phyloP scores from a whole-genome alignment of 2,113 vertebrate genomes.

The Arenaria interpres region DNA sequence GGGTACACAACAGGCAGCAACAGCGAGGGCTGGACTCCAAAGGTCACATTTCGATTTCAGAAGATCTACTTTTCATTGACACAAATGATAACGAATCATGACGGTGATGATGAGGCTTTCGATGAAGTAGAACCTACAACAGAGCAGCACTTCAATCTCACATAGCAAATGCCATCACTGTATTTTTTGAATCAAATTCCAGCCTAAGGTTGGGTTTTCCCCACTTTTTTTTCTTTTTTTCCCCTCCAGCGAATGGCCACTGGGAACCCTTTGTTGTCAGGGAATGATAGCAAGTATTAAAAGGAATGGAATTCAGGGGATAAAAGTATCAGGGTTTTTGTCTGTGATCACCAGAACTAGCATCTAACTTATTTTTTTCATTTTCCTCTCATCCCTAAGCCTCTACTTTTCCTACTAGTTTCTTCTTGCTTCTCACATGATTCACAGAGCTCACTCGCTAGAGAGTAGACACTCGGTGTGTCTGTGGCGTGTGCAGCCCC shows the following conservation, averaged over 20 bases:
- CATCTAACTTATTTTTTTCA: background rate
- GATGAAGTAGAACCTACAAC: background rate
- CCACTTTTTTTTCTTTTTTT: too few relatives aligned
- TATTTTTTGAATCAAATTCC: background rate
- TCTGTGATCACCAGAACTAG: background rate
- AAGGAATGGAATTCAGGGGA: background rate
- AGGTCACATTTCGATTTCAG: background rate
- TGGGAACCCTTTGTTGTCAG: background rate
- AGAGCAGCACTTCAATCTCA: background rate
- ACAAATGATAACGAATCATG: too few relatives aligned
- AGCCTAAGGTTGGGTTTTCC: background rate
- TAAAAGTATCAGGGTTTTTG: fast-evolving
- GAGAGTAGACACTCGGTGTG: fast-evolving
- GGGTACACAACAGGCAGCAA: background rate
- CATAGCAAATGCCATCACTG: background rate
- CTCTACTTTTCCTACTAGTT: background rate
- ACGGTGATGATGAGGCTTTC: background rate
- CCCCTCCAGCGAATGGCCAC: background rate
- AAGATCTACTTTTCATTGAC: background rate
- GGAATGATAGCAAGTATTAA: background rate
- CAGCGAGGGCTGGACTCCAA: background rate
- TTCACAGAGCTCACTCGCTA: background rate
- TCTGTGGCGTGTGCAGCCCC: background rate
- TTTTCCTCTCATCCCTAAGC: background rate
- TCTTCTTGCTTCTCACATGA: background rate